A percentile compares a stretch with the other conserved stretches of the same genome.
phyloP scores from a whole-genome alignment of 1,140 invertebrate species.

The Neodiprion lecontei region DNA sequence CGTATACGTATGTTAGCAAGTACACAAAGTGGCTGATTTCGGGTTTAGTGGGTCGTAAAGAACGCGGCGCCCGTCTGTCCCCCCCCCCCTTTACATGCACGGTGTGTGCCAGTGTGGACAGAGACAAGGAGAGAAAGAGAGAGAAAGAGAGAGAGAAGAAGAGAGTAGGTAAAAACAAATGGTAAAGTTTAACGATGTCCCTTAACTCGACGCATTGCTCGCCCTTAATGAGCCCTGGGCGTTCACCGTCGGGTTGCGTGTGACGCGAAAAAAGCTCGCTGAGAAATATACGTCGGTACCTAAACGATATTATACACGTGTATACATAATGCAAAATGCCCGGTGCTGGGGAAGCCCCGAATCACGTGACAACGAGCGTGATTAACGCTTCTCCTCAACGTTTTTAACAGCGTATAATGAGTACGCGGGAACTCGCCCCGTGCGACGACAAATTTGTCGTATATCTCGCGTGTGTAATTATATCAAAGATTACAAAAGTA shows the following conservation, averaged over 20 bases:
- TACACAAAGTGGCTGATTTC: constrained; percentile 5
- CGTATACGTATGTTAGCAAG: neutral
- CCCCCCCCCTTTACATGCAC: neutral
- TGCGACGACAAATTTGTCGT: no score
- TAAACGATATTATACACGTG: neutral
- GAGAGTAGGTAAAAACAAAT: neutral
- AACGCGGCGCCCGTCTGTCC: neutral
- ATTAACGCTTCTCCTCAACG: neutral
- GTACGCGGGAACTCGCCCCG: no score
- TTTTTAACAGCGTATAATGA: neutral
- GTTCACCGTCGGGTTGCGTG: neutral
- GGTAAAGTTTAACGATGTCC: constrained; percentile 1
- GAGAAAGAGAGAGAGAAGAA: no score
- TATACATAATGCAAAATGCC: no score
- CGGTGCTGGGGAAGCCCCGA: neutral
- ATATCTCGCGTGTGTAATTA: no score
- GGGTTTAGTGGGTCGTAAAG: neutral
- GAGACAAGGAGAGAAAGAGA: no score
- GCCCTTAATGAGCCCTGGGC: neutral
- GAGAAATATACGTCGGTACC: neutral
- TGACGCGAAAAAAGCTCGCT: neutral
- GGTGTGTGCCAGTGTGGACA: no score
- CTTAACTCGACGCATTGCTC: neutral
- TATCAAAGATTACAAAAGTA: no score
- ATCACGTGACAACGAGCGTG: neutral